Conservation (phyloP, 2,888 invertebrate genomes). For the Carterocephalus palaemon region DNA sequence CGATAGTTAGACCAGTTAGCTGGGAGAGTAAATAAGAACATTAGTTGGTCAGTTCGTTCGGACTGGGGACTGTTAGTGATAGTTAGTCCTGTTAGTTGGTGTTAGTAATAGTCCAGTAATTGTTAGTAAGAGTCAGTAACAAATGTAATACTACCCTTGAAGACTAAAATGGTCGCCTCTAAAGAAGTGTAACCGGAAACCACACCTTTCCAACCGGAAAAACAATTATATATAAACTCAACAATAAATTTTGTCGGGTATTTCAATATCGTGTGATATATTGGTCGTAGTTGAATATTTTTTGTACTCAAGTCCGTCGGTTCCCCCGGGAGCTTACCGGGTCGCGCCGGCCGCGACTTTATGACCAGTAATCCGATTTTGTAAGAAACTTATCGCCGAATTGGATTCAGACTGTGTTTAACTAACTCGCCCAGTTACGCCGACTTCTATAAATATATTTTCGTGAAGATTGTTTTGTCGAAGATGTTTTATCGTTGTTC, state of each 20-base stretch:
- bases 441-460: neutral
- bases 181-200: no score
- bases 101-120: no score
- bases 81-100: no score
- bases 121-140: neutral
- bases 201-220: neutral
- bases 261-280: slow-evolving; percentile 13
- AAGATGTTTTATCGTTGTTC: no score
- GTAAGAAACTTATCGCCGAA: slow-evolving; percentile 24
- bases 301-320: slow-evolving; percentile 29
- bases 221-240: no score
- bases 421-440: neutral
- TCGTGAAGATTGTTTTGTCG: slow-evolving; percentile 4
- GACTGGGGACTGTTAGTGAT: no score
- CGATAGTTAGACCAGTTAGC: no score
- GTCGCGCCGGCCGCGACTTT: slow-evolving; percentile 31
- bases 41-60: no score
- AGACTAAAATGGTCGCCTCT: no score
- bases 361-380: slow-evolving; percentile 33
- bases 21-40: no score
- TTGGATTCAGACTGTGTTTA: slow-evolving; percentile 11
- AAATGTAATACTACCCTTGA: neutral
- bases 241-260: slow-evolving; percentile 5
- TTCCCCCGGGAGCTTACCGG: slow-evolving; percentile 34
- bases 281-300: slow-evolving; percentile 32